Evolutionary conservation across 2,888 invertebrate species (phyloP).

Genomic region (Heteropelma amictum): DNA sequence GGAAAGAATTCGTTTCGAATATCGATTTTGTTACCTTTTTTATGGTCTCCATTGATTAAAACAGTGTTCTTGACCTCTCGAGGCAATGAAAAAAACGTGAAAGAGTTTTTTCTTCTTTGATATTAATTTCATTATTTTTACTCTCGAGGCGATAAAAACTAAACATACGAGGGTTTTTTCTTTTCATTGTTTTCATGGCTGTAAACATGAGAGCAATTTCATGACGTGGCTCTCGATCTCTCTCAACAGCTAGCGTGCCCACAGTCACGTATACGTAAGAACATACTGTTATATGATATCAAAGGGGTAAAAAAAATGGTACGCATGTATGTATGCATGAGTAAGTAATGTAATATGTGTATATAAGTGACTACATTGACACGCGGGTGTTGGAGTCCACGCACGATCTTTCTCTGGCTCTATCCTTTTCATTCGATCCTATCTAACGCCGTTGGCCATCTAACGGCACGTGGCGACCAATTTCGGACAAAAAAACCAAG

Average conservation of each 20-base stretch:
- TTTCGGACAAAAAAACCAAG: not conserved
- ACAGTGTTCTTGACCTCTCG: too few relatives aligned
- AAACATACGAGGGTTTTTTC: too few relatives aligned
- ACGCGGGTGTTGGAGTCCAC: conserved; percentile 45
- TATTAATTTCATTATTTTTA: too few relatives aligned
- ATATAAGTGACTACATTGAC: conserved; percentile 29
- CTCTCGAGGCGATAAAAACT: too few relatives aligned
- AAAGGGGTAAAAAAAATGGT: not conserved
- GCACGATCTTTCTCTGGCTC: conserved; percentile 54
- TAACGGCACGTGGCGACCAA: conserved; percentile 48
- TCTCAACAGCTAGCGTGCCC: conserved; percentile 43
- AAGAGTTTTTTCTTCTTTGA: too few relatives aligned
- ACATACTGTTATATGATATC: conserved; percentile 27
- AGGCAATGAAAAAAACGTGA: too few relatives aligned
- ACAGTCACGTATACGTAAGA: conserved; percentile 42
- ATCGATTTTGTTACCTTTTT: too few relatives aligned
- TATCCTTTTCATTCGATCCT: conserved; percentile 34
- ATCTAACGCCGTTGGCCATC: conserved; percentile 46
- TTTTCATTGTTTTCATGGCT: conserved; percentile 1
- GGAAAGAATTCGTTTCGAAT: too few relatives aligned
- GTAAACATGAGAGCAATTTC: conserved; percentile 15
- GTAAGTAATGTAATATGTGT: not conserved
- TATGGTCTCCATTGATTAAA: too few relatives aligned
- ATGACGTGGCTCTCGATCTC: conserved; percentile 48
- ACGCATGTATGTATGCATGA: not conserved